Percentiles rank a stretch among this genome's conserved stretches.
Evolutionary conservation across 2,113 vertebrate species (phyloP).

Genomic region (Gallinago jamesoni): DNA sequence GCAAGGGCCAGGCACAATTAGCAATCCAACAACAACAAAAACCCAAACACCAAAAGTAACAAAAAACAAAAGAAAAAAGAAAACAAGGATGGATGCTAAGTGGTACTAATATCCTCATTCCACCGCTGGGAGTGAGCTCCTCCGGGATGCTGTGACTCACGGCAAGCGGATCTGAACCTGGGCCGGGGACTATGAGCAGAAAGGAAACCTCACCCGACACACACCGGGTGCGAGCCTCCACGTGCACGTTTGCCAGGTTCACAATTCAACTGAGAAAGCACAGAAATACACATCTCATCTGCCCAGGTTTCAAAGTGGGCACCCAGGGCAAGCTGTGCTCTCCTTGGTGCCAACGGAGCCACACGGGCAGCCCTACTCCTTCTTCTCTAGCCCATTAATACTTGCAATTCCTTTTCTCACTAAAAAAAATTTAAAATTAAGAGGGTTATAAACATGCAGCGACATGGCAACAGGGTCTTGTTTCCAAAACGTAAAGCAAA

Average conservation of each 20-base stretch:
- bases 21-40: neutral
- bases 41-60: neutral
- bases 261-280: neutral
- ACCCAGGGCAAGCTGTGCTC: neutral
- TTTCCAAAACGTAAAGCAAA: neutral
- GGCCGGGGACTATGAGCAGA: neutral
- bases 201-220: neutral
- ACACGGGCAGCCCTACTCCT: neutral
- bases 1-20: neutral
- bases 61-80: neutral
- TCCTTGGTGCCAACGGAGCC: neutral
- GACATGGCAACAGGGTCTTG: neutral
- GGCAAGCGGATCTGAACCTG: neutral
- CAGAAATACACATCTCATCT: neutral
- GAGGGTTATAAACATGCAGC: neutral
- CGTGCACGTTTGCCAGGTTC: neutral
- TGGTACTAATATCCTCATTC: neutral
- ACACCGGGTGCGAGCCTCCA: rapidly evolving
- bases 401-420: neutral
- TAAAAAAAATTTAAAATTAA: neutral
- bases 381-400: neutral
- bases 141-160: neutral
- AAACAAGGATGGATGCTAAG: neutral
- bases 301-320: too few relatives aligned
- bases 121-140: neutral